phyloP scores from a whole-genome alignment of 2,888 invertebrate genomes.

The Magallana nippona region DNA sequence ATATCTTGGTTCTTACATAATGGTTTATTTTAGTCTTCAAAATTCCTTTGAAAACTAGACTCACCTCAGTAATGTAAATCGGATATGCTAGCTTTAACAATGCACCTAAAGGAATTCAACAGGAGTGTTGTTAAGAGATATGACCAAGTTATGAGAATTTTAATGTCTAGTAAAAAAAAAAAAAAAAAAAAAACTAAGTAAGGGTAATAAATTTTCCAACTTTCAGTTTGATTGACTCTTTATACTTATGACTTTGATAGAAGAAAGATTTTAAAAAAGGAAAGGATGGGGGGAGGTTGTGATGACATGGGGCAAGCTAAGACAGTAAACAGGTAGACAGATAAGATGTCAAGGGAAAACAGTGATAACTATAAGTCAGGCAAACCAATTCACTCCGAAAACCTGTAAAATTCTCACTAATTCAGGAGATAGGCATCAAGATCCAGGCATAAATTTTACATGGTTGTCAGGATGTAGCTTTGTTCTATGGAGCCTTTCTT shows the following conservation, averaged over 20 bases:
- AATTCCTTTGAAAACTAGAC: not conserved
- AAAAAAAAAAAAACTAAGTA: not conserved
- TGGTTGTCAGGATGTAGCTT: not conserved
- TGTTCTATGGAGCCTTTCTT: not conserved
- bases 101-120: slow-evolving; percentile 5
- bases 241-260: not conserved
- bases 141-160: slow-evolving; percentile 18
- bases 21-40: not conserved
- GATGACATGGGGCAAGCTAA: not conserved
- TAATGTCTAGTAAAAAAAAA: not conserved
- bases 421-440: not conserved
- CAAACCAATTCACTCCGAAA: not conserved
- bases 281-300: not conserved
- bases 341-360: slow-evolving; percentile 8
- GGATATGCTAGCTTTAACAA: not conserved
- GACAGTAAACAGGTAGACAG: not conserved
- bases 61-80: not conserved
- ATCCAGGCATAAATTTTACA: slow-evolving; percentile 16
- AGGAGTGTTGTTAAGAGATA: not conserved
- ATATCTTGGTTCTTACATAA: not conserved
- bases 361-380: not conserved
- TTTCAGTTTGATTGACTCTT: no score
- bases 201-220: not conserved
- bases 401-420: slow-evolving; percentile 15
- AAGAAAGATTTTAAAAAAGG: not conserved